These are phyloP conservation scores for Stenodera caucasica DNA, from an alignment of 2,888 invertebrate genomes.

Conservation along the genomic window DNA sequence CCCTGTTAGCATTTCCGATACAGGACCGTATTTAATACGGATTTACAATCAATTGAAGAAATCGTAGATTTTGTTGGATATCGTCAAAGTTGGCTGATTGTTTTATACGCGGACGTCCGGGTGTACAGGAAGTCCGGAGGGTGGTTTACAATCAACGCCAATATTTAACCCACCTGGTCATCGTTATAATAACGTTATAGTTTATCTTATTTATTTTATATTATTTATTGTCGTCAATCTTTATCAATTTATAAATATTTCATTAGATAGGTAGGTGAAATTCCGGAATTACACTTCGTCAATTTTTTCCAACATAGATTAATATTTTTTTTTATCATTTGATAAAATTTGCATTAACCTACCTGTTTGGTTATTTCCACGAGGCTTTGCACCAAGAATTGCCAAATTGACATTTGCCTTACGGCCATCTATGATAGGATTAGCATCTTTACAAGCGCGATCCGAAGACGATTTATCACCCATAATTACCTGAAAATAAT, in stretches of 20 bases:
- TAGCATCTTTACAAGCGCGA: conserved; percentile 95
- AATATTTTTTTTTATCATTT: background rate
- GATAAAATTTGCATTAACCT: conserved; percentile 47
- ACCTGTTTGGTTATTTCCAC: conserved; percentile 84
- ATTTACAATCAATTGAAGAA: conserved; percentile 3
- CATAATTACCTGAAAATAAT: conserved; percentile 88
- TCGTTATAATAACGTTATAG: background rate
- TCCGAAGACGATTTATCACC: conserved; percentile 93
- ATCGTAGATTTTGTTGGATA: background rate
- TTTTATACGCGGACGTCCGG: conserved; percentile 49
- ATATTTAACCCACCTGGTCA: conserved; percentile 20
- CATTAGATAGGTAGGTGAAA: background rate
- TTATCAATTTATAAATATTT: background rate
- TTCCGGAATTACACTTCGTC: background rate
- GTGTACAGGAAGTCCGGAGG: conserved; percentile 48
- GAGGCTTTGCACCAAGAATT: conserved; percentile 94
- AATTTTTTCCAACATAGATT: background rate
- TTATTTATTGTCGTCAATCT: background rate
- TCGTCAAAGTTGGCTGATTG: conserved; percentile 42
- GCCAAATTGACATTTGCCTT: conserved; percentile 99
- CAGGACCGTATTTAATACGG: background rate
- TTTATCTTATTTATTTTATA: background rate
- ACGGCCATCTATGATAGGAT: conserved; percentile 97
- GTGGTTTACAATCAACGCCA: conserved; percentile 47
- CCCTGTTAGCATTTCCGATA: conserved; percentile 2